These are phyloP conservation scores for Lophura nycthemera DNA, from an alignment of 2,113 vertebrate genomes.

Conservation along the genomic window DNA sequence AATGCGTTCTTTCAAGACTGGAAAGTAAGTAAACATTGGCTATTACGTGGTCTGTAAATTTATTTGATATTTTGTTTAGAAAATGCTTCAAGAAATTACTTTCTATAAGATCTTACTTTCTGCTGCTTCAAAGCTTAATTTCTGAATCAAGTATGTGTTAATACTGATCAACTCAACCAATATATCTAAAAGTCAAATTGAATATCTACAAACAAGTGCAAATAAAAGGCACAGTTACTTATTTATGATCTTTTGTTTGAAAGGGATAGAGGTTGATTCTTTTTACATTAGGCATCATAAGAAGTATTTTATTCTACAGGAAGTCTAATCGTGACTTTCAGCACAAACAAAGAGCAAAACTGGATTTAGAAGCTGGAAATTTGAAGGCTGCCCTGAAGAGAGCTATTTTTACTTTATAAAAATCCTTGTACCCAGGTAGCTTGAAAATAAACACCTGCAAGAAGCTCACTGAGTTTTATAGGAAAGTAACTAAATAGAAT, in stretches of 20 bases:
- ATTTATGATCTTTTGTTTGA: slow-evolving; percentile 29
- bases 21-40: not conserved
- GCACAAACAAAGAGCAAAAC: not conserved
- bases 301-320: not conserved
- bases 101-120: not conserved
- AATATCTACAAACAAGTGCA: slow-evolving; percentile 25
- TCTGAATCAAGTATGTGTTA: not conserved
- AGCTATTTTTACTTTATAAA: not conserved
- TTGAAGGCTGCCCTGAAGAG: not conserved
- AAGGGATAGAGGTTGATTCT: not conserved
- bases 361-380: not conserved
- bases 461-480: not conserved
- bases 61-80: not conserved
- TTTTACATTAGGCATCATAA: not conserved
- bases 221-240: slow-evolving; percentile 3
- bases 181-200: slow-evolving; percentile 41
- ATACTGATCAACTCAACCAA: slow-evolving; percentile 15
- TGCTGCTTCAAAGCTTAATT: not conserved
- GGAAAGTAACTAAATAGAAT: not conserved
- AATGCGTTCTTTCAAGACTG: not conserved
- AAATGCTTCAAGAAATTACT: not conserved
- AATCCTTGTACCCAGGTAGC: not conserved
- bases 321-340: slow-evolving; percentile 23
- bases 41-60: not conserved
- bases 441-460: slow-evolving; percentile 28